Percentiles rank a stretch among this genome's conserved stretches.
Conservation (phyloP, 1,140 invertebrate species). For the Aphidius ervi region DNA sequence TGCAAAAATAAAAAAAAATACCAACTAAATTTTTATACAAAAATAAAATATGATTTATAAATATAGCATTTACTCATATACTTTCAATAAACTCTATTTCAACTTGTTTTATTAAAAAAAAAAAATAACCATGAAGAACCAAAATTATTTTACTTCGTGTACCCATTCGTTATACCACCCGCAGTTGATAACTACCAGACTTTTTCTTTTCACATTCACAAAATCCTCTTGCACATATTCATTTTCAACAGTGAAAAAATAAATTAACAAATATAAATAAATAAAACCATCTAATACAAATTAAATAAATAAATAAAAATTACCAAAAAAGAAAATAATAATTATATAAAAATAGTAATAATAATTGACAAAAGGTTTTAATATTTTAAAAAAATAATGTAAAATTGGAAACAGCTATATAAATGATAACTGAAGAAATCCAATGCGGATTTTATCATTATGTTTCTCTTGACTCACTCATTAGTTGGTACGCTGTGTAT, state of each 20-base stretch:
- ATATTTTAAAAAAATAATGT: no score
- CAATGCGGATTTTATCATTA: conserved; percentile 37
- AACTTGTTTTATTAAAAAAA: no score
- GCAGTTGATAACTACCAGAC: conserved; percentile 19
- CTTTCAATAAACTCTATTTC: no score
- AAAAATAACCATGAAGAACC: background rate
- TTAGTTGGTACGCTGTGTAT: conserved; percentile 47
- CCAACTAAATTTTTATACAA: conserved; percentile 6
- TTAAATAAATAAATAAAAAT: background rate
- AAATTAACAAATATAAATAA: background rate
- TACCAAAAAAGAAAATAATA: background rate
- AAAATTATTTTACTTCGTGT: conserved; percentile 20
- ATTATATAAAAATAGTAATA: no score
- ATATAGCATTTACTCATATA: no score
- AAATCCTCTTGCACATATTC: background rate
- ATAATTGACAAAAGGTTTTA: no score
- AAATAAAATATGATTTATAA: background rate
- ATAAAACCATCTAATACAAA: background rate
- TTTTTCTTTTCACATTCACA: conserved; percentile 7
- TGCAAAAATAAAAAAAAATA: conserved; percentile 20
- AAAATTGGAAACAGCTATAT: background rate
- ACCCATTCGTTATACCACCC: conserved; percentile 23
- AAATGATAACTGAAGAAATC: conserved; percentile 12
- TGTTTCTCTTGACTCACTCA: conserved; percentile 38
- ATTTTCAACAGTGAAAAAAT: conserved; percentile 3